phyloP scores from a whole-genome alignment of 2,113 vertebrate genomes.

The Chlorodrepanis virens region DNA sequence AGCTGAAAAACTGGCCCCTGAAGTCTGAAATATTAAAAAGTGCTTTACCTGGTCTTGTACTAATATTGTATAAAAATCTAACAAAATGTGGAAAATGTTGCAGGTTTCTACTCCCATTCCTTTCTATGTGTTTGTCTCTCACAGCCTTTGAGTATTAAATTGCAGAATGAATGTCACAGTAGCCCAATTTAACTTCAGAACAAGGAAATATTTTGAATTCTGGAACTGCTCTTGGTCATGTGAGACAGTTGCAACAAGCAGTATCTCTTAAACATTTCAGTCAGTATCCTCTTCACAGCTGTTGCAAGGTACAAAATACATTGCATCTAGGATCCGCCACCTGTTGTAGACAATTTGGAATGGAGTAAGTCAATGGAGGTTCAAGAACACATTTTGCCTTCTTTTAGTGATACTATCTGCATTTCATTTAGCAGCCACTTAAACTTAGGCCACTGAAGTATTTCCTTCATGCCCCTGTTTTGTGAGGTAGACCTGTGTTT shows the following conservation, averaged over 20 bases:
- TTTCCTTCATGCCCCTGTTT: conserved; percentile 13
- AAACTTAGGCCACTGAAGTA: not conserved
- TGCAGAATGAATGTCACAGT: conserved; percentile 63
- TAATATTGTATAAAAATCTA: not conserved
- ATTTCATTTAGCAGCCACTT: conserved; percentile 12
- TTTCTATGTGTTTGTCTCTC: not conserved
- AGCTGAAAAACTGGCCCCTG: not conserved
- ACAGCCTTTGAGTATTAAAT: conserved; percentile 53
- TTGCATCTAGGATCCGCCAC: conserved; percentile 56
- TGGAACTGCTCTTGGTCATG: conserved; percentile 57
- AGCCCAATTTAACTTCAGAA: conserved; percentile 69
- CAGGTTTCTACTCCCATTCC: not conserved
- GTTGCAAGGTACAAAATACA: conserved; percentile 70
- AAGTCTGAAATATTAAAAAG: not conserved
- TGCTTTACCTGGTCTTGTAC: not conserved
- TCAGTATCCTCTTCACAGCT: conserved; percentile 58
- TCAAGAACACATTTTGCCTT: conserved; percentile 10
- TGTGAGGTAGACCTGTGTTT: not conserved
- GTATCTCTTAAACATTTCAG: conserved; percentile 63
- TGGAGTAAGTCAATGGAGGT: conserved; percentile 48
- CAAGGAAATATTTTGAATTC: conserved; percentile 77
- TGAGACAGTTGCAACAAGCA: conserved; percentile 44
- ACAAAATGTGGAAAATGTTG: not conserved
- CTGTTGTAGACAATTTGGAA: conserved; percentile 69
- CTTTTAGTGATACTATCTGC: not conserved